Evolutionary conservation across 2,797 vertebrate species (phyloP).

Genomic region (Cercopithecus mitis): DNA sequence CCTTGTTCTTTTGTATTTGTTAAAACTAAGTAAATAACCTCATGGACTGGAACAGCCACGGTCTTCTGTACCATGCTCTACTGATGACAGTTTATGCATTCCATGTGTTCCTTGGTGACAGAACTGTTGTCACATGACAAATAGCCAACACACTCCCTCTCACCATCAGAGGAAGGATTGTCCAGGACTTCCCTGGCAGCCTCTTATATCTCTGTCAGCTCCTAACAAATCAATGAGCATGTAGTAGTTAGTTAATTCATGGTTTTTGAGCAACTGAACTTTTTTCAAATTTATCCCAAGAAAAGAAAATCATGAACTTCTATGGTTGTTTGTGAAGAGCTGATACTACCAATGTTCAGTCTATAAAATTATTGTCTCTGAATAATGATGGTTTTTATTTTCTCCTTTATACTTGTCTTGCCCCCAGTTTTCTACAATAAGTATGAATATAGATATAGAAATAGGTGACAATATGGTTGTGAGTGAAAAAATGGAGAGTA

Average conservation of each 20-base stretch:
- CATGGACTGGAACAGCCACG: background rate
- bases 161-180: background rate
- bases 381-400: background rate
- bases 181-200: background rate
- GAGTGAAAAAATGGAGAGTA: background rate
- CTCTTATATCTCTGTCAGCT: background rate
- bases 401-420: background rate
- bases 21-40: background rate
- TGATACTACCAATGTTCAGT: background rate
- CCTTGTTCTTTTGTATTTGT: background rate
- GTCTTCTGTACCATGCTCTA: background rate
- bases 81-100: background rate
- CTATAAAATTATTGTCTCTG: background rate
- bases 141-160: background rate
- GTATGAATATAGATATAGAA: background rate
- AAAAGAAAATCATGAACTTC: background rate
- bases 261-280: background rate
- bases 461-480: background rate
- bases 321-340: background rate
- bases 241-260: background rate
- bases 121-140: background rate
- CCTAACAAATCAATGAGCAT: background rate
- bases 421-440: background rate
- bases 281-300: background rate
- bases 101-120: background rate